Evolutionary conservation across 2,888 invertebrate species (phyloP), one percentile per base, ranked within the genome.

Genomic region (Archaeoteleia sp.): DNA sequence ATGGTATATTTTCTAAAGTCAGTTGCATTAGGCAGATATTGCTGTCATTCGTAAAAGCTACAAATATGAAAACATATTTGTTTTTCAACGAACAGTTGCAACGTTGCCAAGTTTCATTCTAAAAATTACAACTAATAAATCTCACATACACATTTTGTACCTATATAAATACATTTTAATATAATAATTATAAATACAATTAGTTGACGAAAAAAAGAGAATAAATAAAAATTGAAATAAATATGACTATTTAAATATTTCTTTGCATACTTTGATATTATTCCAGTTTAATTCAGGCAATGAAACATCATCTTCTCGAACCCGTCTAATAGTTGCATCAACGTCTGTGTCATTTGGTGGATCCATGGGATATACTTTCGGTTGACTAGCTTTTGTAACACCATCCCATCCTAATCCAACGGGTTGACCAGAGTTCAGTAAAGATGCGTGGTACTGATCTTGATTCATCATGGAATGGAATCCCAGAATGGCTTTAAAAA

Each of bases 381-480:
- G 93, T 87, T 94, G 93, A 78, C 96, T 93, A 57, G 97, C 93
- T 88, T 97, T 97, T 49, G 98, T 97, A 80, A 97, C 93, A 79
- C 97, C 96, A 83, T 95, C 95, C 95, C 95, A 96, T 73, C 95
- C 96, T 78, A 95, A 87, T 37, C 95, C 95, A 66, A 95, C 90
- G 0, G 95, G 95, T 83, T 95, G 95, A 15, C 94, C 95, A 87
- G 96, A 96, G 88, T 96, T 96, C 72, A 95, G 87, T 67, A 96
- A 88, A 30, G 98, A 98, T 66, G 97, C 97, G 88, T 98, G 97
- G 87, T 97, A 99, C 88, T 99, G 99, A 85, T 98, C 97, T 88
- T 99, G 99, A 86, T 98, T 99, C 93, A 99, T 95, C 96, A 99
- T 98, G 70, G 98, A 98, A 88, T 99, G 98, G 91, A 99, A 97